Conservation (phyloP, 2,797 vertebrate genomes). For the Parauchenoglanis punctatus region DNA sequence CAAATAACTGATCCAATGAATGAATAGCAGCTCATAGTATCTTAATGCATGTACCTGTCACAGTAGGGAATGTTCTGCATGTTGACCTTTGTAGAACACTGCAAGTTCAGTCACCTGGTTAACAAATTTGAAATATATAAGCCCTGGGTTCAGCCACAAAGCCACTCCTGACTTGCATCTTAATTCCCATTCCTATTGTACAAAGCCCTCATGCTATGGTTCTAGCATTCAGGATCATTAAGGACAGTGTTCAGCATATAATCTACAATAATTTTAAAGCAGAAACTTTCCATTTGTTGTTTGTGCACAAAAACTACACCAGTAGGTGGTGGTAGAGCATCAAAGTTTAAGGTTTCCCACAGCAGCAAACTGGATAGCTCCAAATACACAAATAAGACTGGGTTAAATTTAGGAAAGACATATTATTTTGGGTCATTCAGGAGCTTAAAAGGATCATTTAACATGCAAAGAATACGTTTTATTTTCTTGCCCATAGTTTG, state of each 20-base stretch:
- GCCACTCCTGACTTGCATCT: neutral
- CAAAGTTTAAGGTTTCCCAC: neutral
- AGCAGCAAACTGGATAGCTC: neutral
- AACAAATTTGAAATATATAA: neutral
- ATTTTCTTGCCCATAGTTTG: conserved; percentile 57
- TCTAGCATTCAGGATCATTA: neutral
- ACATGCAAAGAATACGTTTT: conserved; percentile 68
- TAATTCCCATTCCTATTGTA: neutral
- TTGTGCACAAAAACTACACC: neutral
- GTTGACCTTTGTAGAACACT: neutral
- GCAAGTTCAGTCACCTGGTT: neutral
- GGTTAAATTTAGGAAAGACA: neutral
- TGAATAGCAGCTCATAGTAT: neutral
- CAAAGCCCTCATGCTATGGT: neutral
- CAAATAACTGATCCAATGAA: conserved; percentile 1
- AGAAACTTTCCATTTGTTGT: neutral
- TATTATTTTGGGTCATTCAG: conserved; percentile 58
- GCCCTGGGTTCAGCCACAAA: neutral
- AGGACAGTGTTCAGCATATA: neutral
- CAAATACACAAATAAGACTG: neutral
- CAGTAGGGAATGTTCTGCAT: neutral
- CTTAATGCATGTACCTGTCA: neutral
- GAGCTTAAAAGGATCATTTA: conserved; percentile 73
- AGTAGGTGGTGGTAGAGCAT: neutral
- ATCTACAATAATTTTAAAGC: neutral